Base-by-base conservation (phyloP, 1,140 invertebrate genomes). In the Aleiodes sp. region DNA sequence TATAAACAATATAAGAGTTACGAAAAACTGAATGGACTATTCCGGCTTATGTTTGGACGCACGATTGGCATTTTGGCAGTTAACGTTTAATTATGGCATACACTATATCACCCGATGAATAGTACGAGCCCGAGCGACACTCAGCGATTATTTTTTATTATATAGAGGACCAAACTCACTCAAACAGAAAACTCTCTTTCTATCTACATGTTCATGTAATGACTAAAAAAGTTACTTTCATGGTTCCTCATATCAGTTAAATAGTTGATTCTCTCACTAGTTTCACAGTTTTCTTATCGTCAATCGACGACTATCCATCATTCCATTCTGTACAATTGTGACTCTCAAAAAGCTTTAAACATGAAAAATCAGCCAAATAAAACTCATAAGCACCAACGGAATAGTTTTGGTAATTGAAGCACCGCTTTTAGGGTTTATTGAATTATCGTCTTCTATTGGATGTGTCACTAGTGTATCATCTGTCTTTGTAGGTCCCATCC, bases 51-150 rank as follows among this genome's bases (percentile, higher is more conserved):
- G 31, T 19, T 66, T 59, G 63, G 39, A 46, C 63, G 14, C 39
- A 41, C 62, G 72, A 76, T 72, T 71, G 73, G 69, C 64, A 70
- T 73, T 79, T 74, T 76, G 77, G 76, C 78, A 80, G 76, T 77
- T 72, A 75, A 78, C 67, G 73, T 75, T 68, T 35, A 70, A 57
- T 46, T 74, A 73, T 70, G 73, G 69, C 69, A 71, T 70, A 59
- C 63, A 59, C 67, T 72, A 63, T 65, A 64, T 68, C 65, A 71
- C 62, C 41, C 66, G 61, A 60, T 66, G 62, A 72, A 60, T 62
- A 39, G 26, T 12, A 19, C 35, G 57, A 59, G 21, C 16, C 39
- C 33, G 12, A 46, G 56, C 39, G 33, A 37, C 7, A 19, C 33
- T 37, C 31, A 67, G 64, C 57, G n/a, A 62, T 16, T 35, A 62